These are phyloP conservation scores for Patella vulgata DNA, from an alignment of 1,140 invertebrate genomes.

Conservation along the genomic window DNA sequence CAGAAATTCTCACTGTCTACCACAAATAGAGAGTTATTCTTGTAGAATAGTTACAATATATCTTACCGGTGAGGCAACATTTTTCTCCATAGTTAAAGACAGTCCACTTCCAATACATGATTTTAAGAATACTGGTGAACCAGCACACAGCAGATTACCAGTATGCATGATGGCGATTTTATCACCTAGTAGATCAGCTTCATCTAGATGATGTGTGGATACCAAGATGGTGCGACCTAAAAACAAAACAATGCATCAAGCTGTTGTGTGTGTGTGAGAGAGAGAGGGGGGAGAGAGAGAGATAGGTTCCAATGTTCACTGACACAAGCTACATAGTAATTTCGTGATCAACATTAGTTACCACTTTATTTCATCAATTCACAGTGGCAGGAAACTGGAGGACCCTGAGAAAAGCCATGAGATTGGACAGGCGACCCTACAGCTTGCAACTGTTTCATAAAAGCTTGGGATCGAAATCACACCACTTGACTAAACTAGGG, in stretches of 20 bases:
- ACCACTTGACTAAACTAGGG: too few species aligned
- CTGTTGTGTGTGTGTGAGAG: neutral
- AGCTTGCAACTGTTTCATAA: too few species aligned
- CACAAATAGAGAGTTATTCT: too few species aligned
- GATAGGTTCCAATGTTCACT: neutral
- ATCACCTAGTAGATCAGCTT: conserved; percentile 70
- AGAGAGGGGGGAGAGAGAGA: neutral
- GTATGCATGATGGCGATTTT: conserved; percentile 69
- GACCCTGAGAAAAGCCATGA: too few species aligned
- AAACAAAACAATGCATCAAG: conserved; percentile 49
- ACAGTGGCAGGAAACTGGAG: too few species aligned
- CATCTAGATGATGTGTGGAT: conserved; percentile 70
- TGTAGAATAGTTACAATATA: too few species aligned
- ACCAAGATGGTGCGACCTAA: conserved; percentile 67
- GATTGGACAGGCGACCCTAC: too few species aligned
- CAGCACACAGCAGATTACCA: conserved; percentile 55
- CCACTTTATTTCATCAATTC: too few species aligned
- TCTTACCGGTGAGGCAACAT: too few species aligned
- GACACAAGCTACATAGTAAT: neutral
- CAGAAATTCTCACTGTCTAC: too few species aligned
- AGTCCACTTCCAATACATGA: conserved; percentile 70
- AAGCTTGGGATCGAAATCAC: too few species aligned
- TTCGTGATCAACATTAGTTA: too few species aligned
- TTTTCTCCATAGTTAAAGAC: conserved; percentile 64
- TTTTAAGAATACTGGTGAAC: conserved; percentile 60